A percentile compares a stretch with the other conserved stretches of the same genome.
Conservation (phyloP, 2,797 vertebrate species). For the Peromyscus melanophrys region DNA sequence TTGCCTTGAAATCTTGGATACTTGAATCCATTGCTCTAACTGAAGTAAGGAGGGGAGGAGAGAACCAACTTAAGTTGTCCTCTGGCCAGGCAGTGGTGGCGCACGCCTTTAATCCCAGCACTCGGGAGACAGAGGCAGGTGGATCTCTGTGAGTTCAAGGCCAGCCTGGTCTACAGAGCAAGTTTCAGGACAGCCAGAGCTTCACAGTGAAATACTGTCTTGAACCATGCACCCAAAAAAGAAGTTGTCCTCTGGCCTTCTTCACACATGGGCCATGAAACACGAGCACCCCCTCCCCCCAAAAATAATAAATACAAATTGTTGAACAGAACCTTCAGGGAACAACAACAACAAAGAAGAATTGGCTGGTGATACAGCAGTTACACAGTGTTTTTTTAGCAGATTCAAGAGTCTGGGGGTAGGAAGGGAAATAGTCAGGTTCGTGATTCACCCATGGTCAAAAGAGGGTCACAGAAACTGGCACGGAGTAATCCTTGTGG, state of each 20-base stretch:
- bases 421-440: neutral
- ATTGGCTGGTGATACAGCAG: neutral
- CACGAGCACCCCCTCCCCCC: neutral
- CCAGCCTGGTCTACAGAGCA: too few species aligned
- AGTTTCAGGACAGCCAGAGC: too few species aligned
- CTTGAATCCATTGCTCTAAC: neutral
- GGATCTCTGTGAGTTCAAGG: too few species aligned
- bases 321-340: neutral
- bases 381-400: neutral
- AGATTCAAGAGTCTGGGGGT: neutral
- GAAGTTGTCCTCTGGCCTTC: neutral
- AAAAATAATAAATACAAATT: neutral
- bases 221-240: too few species aligned
- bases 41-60: neutral
- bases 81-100: too few species aligned
- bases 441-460: neutral
- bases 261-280: too few species aligned
- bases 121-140: too few species aligned
- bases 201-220: too few species aligned
- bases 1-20: neutral
- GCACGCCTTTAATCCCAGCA: too few species aligned
- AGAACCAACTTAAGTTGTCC: neutral
- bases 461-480: neutral
- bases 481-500: neutral
- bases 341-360: neutral